phyloP scores from a whole-genome alignment of 1,140 invertebrate genomes.

The Drosophila tani region DNA sequence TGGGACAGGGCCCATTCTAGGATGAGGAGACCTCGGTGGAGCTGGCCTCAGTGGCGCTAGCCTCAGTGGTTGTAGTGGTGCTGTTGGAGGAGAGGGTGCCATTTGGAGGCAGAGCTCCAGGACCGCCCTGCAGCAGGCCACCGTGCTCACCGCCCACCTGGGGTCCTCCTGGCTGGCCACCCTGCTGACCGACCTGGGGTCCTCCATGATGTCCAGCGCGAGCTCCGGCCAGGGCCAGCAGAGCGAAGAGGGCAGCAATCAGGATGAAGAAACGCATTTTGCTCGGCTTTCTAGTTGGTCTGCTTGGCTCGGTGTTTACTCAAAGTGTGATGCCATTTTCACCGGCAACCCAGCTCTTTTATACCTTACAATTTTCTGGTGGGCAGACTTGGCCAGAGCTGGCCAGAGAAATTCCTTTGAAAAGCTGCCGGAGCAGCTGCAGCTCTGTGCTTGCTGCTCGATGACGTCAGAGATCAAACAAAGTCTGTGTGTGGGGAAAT shows the following conservation, averaged over 20 bases:
- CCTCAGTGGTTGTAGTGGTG: not conserved
- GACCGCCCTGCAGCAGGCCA: not conserved
- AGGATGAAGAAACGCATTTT: slow-evolving; percentile 42
- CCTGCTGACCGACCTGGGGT: not conserved
- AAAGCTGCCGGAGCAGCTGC: slow-evolving; percentile 15
- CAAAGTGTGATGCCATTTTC: slow-evolving; percentile 14
- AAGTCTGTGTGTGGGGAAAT: slow-evolving; percentile 8
- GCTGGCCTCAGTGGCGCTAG: not conserved
- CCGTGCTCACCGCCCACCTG: not conserved
- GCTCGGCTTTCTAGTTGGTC: not conserved
- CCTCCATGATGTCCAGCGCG: slow-evolving; percentile 18
- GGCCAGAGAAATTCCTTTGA: not conserved
- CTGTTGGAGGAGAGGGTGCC: slow-evolving; percentile 12
- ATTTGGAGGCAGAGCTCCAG: slow-evolving; percentile 1
- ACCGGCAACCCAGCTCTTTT: slow-evolving; percentile 8
- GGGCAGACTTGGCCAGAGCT: too few relatives aligned
- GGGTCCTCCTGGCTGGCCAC: not conserved
- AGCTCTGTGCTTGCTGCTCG: not conserved
- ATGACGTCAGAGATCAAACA: slow-evolving; percentile 5
- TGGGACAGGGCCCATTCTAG: too few relatives aligned
- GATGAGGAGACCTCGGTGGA: not conserved
- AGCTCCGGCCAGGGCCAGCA: slow-evolving; percentile 24
- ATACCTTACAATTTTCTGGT: slow-evolving; percentile 11
- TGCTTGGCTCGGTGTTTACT: slow-evolving; percentile 15
- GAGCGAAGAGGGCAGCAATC: slow-evolving; percentile 28